Conservation (phyloP, 2,888 invertebrate species). For the Endotricha flammealis region DNA sequence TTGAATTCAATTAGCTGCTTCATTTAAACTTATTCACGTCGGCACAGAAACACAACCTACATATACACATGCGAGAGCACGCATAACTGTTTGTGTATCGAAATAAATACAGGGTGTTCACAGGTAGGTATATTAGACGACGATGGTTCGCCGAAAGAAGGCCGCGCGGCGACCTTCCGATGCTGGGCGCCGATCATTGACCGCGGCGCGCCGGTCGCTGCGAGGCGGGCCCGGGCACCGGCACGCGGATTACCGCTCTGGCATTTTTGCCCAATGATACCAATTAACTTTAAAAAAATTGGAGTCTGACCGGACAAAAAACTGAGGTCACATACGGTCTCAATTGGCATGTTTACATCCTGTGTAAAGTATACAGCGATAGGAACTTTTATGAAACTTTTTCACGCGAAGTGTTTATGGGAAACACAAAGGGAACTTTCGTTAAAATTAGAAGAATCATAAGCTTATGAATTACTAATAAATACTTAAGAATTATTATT, state of each 20-base stretch:
- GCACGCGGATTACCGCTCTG: slow-evolving; percentile 16
- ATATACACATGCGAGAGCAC: slow-evolving; percentile 67
- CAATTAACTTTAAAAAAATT: slow-evolving; percentile 15
- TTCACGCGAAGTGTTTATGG: too few relatives aligned
- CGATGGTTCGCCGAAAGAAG: slow-evolving; percentile 65
- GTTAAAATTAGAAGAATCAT: too few relatives aligned
- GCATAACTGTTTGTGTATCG: slow-evolving; percentile 68
- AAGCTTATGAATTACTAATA: too few relatives aligned
- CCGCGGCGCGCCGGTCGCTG: slow-evolving; percentile 47
- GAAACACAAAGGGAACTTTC: too few relatives aligned
- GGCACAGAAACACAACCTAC: slow-evolving; percentile 72
- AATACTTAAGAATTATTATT: too few relatives aligned
- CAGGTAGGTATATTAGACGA: slow-evolving; percentile 43
- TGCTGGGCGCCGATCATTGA: slow-evolving; percentile 65
- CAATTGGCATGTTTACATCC: too few relatives aligned
- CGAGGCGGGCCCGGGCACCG: slow-evolving; percentile 53
- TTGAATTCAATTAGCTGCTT: slow-evolving; percentile 52
- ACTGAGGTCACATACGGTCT: background rate
- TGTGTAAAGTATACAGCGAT: too few relatives aligned
- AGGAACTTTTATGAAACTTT: too few relatives aligned
- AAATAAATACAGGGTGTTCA: slow-evolving; percentile 67
- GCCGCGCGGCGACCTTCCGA: slow-evolving; percentile 74
- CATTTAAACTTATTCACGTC: slow-evolving; percentile 52
- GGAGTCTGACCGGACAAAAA: slow-evolving; percentile 5
- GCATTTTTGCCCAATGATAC: slow-evolving; percentile 16